Conservation (phyloP, 2,113 vertebrate species). For the Irena cyanogastra region DNA sequence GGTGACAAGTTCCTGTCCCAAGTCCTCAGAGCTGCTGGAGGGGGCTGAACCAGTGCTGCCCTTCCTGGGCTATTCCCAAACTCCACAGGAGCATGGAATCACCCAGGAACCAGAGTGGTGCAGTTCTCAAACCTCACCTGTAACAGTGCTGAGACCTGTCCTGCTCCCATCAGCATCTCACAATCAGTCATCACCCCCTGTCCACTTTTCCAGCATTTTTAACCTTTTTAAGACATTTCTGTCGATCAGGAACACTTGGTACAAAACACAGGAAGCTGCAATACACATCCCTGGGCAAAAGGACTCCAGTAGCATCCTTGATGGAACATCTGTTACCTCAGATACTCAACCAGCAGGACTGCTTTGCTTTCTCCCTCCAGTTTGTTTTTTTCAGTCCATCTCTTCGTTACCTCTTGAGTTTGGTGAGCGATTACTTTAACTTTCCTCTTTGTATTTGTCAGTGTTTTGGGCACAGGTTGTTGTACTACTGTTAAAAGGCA, state of each 20-base stretch:
- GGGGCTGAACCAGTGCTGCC: not conserved
- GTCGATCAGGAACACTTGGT: constrained; percentile 69
- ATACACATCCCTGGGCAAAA: constrained; percentile 62
- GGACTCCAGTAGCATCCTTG: constrained; percentile 72
- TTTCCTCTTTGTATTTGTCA: constrained; percentile 77
- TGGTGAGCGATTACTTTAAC: constrained; percentile 75
- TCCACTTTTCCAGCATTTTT: constrained; percentile 38
- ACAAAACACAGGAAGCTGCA: constrained; percentile 69
- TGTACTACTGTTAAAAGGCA: constrained; percentile 81
- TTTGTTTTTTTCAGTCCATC: constrained; percentile 69
- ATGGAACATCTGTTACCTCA: constrained; percentile 86
- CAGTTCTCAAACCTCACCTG: not conserved
- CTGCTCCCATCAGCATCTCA: not conserved
- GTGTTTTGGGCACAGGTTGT: constrained; percentile 82
- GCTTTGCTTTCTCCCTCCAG: not conserved
- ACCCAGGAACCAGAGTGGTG: not conserved
- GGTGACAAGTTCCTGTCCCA: not conserved
- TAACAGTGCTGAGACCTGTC: not conserved
- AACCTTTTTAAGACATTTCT: constrained; percentile 41
- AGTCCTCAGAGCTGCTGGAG: not conserved
- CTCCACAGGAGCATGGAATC: not conserved
- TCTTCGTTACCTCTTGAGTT: constrained; percentile 78
- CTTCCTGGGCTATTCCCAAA: not conserved
- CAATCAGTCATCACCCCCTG: not conserved
- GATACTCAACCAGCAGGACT: constrained; percentile 86